A percentile compares a stretch with the other conserved stretches of the same genome.
These are phyloP conservation scores for Pungitius pungitius DNA, from an alignment of 2,113 vertebrate genomes.

Conservation along the genomic window DNA sequence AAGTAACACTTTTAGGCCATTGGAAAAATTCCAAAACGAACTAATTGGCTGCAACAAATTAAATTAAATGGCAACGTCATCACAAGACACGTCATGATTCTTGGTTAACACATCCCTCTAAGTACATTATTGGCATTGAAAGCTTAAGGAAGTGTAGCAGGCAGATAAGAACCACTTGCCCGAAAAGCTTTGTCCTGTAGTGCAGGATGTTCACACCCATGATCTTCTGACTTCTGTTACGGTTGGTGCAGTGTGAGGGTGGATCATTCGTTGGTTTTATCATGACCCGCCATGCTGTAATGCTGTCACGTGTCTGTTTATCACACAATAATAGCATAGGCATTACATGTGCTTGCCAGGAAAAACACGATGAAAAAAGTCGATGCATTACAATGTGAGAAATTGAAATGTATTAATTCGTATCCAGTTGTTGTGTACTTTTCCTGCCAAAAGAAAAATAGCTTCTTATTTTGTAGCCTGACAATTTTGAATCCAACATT, in stretches of 20 bases:
- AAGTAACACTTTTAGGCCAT: constrained; percentile 4
- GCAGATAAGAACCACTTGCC: constrained; percentile 58
- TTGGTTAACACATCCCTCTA: constrained; percentile 6
- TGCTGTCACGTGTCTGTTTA: constrained; percentile 16
- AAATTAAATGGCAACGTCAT: constrained; percentile 30
- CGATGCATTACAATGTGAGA: background rate
- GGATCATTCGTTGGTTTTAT: constrained; percentile 57
- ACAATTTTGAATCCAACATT: background rate
- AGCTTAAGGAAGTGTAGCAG: constrained; percentile 19
- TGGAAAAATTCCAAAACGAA: background rate
- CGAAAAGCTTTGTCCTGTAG: constrained; percentile 46
- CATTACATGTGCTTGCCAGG: background rate
- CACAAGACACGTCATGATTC: constrained; percentile 9
- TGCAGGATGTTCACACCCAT: constrained; percentile 37
- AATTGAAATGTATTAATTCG: background rate
- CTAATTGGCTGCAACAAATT: background rate
- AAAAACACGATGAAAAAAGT: background rate
- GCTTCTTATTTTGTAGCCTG: background rate
- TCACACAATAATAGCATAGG: constrained; percentile 20
- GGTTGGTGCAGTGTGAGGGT: constrained; percentile 11
- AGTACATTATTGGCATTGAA: constrained; percentile 7
- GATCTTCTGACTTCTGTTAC: constrained; percentile 23
- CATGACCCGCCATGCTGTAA: constrained; percentile 47
- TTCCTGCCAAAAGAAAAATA: background rate
- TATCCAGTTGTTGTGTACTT: background rate